phyloP scores from a whole-genome alignment of 2,113 vertebrate species.

The Pygoscelis adeliae region DNA sequence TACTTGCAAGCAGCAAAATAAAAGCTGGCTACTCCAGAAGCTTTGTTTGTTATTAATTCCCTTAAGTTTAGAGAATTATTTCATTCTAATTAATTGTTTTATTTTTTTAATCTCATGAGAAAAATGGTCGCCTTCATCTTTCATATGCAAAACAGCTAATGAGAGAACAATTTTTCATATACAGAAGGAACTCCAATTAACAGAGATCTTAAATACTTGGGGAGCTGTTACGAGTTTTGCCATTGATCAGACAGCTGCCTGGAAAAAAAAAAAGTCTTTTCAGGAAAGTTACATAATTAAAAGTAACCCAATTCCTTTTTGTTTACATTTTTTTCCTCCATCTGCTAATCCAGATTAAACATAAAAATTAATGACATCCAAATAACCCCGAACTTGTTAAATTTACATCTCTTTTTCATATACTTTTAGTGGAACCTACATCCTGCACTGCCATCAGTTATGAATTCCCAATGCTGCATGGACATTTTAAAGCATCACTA shows the following conservation, averaged over 20 bases:
- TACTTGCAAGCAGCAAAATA: neutral
- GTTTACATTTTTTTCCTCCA: neutral
- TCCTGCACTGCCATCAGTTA: neutral
- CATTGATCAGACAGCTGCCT: conserved; percentile 7
- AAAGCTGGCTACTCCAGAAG: conserved; percentile 18
- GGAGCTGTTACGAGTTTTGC: neutral
- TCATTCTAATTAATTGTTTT: conserved; percentile 35
- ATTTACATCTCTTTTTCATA: neutral
- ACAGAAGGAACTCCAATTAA: conserved; percentile 31
- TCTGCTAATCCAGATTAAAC: neutral
- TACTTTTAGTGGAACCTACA: neutral
- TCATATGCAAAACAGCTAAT: conserved; percentile 36
- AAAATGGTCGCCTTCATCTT: conserved; percentile 1
- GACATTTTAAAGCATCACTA: neutral
- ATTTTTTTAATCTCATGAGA: conserved; percentile 35
- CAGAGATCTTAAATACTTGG: neutral
- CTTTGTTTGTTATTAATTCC: conserved; percentile 57
- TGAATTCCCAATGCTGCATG: neutral
- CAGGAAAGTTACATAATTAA: conserved; percentile 4
- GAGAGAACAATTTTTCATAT: neutral
- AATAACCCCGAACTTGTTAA: neutral
- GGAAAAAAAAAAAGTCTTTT: neutral
- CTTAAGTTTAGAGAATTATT: conserved; percentile 26
- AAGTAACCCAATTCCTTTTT: neutral
- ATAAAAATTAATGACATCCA: neutral